phyloP scores from a whole-genome alignment of 2,113 vertebrate genomes.

The Haplochromis burtoni region DNA sequence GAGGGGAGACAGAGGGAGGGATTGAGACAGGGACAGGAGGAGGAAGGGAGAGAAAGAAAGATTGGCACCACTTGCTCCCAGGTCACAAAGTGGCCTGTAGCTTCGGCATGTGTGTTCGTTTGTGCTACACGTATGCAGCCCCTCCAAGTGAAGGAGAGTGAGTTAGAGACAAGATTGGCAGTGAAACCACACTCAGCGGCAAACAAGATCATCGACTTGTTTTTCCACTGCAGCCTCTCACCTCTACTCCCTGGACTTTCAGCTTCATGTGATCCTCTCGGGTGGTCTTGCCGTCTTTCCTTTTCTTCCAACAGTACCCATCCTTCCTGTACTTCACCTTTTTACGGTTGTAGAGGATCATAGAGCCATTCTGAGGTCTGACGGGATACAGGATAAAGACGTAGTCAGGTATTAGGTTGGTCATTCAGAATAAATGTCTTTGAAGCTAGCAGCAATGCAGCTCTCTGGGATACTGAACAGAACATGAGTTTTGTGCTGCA shows the following conservation, averaged over 20 bases:
- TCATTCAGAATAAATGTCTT: neutral
- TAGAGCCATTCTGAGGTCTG: constrained; percentile 88
- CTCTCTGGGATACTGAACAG: neutral
- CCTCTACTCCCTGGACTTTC: constrained; percentile 90
- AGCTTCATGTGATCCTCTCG: constrained; percentile 93
- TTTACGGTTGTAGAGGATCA: constrained; percentile 90
- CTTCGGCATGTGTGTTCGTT: constrained; percentile 1
- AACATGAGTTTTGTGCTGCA: neutral
- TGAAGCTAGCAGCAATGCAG: neutral
- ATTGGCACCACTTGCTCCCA: constrained; percentile 18
- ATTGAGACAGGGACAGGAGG: neutral
- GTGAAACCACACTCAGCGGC: constrained; percentile 3
- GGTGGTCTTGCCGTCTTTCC: constrained; percentile 90
- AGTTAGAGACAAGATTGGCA: constrained; percentile 28
- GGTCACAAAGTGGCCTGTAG: constrained; percentile 19
- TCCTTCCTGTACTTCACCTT: constrained; percentile 92
- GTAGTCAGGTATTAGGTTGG: neutral
- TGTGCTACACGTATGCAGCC: constrained; percentile 8
- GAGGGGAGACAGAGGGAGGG: neutral
- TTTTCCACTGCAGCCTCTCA: constrained; percentile 53
- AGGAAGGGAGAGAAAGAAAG: neutral
- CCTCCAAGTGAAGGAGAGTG: constrained; percentile 12
- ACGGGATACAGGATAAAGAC: neutral
- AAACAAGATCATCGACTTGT: constrained; percentile 29
- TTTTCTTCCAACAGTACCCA: constrained; percentile 91